Conservation (phyloP, 2,113 vertebrate species). For the Poeciliopsis occidentalis region DNA sequence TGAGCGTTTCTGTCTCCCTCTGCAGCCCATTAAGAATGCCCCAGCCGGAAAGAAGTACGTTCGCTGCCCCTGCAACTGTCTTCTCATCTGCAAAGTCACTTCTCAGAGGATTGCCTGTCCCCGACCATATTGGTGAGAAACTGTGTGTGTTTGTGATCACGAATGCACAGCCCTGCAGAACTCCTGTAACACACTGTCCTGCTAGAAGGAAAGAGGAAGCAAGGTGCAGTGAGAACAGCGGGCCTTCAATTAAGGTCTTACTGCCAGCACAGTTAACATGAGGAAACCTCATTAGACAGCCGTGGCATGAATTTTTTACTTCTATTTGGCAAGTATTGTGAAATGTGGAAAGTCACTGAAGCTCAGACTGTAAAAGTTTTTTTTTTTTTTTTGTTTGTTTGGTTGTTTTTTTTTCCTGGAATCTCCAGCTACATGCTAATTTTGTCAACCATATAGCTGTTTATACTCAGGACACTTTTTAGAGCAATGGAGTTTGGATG, state of each 20-base stretch:
- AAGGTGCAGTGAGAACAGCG: slow-evolving; percentile 54
- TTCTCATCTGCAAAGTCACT: slow-evolving; percentile 93
- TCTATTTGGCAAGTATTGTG: neutral
- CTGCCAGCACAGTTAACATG: slow-evolving; percentile 50
- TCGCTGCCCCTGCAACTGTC: slow-evolving; percentile 90
- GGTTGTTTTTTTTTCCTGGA: no score
- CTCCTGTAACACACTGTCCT: neutral
- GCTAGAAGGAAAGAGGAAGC: slow-evolving; percentile 35
- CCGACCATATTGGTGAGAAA: slow-evolving; percentile 88
- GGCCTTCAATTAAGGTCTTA: slow-evolving; percentile 51
- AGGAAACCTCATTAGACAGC: slow-evolving; percentile 59
- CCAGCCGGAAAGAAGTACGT: slow-evolving; percentile 93
- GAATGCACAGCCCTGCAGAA: neutral
- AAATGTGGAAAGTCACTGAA: neutral
- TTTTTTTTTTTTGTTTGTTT: no score
- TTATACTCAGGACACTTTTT: neutral
- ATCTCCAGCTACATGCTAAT: neutral
- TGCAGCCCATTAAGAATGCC: slow-evolving; percentile 91
- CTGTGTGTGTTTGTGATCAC: neutral
- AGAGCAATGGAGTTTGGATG: neutral
- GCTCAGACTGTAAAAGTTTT: neutral
- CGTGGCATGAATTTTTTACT: slow-evolving; percentile 30
- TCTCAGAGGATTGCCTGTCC: slow-evolving; percentile 91
- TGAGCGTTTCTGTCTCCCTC: slow-evolving; percentile 51
- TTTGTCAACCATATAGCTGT: neutral